These are phyloP conservation scores for Cyprinodon variegatus DNA, from an alignment of 2,113 vertebrate species.

Conservation along the genomic window DNA sequence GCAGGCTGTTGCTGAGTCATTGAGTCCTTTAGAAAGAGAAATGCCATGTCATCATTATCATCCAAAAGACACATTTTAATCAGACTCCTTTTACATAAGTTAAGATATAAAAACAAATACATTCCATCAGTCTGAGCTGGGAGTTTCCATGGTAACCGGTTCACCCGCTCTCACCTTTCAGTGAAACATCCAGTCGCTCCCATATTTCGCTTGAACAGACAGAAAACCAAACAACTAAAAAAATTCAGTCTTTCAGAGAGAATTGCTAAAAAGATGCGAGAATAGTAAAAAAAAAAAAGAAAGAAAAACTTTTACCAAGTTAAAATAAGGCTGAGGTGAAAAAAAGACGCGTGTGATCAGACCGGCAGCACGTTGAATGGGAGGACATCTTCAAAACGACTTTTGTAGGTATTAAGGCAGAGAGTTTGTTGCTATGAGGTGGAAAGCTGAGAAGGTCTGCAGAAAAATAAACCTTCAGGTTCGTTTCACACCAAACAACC, in stretches of 20 bases:
- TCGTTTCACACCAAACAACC: no score
- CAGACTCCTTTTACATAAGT: background rate
- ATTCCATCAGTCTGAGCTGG: constrained; percentile 33
- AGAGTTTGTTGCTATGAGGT: background rate
- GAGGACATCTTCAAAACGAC: background rate
- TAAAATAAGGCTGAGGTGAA: constrained; percentile 28
- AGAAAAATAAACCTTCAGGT: no score
- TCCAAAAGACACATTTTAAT: background rate
- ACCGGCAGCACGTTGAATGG: background rate
- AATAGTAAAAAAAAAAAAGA: constrained; percentile 4
- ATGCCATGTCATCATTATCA: constrained; percentile 7
- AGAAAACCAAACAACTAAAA: constrained; percentile 13
- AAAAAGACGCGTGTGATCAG: background rate
- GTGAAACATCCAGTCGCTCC: constrained; percentile 15
- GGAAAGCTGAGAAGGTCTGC: no score
- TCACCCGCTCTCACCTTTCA: background rate
- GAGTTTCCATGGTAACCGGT: background rate
- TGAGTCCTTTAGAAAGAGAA: constrained; percentile 14
- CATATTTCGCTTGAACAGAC: constrained; percentile 6
- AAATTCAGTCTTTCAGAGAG: constrained; percentile 42
- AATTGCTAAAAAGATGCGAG: background rate
- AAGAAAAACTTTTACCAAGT: background rate
- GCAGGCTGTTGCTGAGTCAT: background rate
- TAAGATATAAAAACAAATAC: constrained; percentile 7
- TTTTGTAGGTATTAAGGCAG: constrained; percentile 9